Percentiles rank a stretch among this genome's conserved stretches.
phyloP scores from a whole-genome alignment of 2,888 invertebrate species.

The Sisyra nigra region DNA sequence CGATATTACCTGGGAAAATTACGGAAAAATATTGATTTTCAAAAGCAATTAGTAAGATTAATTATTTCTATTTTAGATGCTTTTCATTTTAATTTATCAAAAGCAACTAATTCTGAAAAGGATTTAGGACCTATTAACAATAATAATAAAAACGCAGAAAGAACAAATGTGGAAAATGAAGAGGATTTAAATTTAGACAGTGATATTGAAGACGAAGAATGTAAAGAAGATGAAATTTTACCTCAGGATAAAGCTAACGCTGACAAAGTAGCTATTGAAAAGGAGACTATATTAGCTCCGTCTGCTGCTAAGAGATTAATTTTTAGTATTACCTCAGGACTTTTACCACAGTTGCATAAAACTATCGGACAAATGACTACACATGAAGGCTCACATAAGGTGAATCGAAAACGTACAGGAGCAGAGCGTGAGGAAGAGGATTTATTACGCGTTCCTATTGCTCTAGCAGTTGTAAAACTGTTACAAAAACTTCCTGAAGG shows the following conservation, averaged over 20 bases:
- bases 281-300: constrained; percentile 40
- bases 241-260: constrained; percentile 13
- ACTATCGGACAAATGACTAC: constrained; percentile 50
- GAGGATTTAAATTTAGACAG: constrained; percentile 27
- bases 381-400: constrained; percentile 61
- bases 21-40: constrained; percentile 51
- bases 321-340: constrained; percentile 44
- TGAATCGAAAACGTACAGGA: constrained; percentile 51
- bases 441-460: constrained; percentile 78
- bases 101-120: constrained; percentile 27
- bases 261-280: constrained; percentile 22
- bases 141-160: constrained; percentile 8
- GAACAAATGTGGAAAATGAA: constrained; percentile 16
- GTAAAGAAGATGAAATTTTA: constrained; percentile 17
- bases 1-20: constrained; percentile 67
- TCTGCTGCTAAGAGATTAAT: constrained; percentile 64
- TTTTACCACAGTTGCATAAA: constrained; percentile 69
- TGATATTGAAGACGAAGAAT: constrained; percentile 20
- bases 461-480: constrained; percentile 81
- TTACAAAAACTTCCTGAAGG: constrained; percentile 70
- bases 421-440: constrained; percentile 78
- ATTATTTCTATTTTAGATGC: constrained; percentile 68
- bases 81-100: constrained; percentile 80
- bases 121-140: constrained; percentile 6
- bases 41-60: constrained; percentile 67